Evolutionary conservation across 1,140 invertebrate genomes (phyloP).

Genomic region (Trialeurodes vaporariorum): DNA sequence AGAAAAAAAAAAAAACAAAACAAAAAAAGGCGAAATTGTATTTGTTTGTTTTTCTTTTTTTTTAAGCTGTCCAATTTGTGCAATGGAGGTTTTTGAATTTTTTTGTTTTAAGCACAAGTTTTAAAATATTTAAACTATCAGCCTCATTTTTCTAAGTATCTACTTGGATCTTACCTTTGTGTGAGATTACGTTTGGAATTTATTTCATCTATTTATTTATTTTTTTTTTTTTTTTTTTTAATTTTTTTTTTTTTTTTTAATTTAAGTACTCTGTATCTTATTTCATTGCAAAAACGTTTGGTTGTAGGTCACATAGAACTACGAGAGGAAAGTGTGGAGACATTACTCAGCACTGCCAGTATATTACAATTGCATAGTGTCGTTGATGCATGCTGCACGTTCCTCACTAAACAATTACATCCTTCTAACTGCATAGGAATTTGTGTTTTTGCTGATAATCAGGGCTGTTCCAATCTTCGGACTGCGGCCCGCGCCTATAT

Average conservation of each 20-base stretch:
- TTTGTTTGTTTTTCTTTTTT: no score
- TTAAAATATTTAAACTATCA: no score
- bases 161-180: no score
- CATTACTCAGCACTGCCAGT: conserved; percentile 71
- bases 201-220: no score
- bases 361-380: conserved; percentile 77
- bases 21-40: no score
- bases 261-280: conserved; percentile 1
- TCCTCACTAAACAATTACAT: conserved; percentile 78
- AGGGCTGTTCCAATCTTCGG: conserved; percentile 66
- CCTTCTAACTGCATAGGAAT: conserved; percentile 91
- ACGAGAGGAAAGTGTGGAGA: conserved; percentile 72
- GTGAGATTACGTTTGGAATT: no score
- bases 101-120: no score
- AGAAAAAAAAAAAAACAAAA: no score
- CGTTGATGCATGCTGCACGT: conserved; percentile 78
- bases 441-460: conserved; percentile 80
- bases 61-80: no score
- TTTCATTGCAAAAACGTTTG: conserved; percentile 15
- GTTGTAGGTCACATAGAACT: conserved; percentile 54
- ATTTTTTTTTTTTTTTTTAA: not conserved
- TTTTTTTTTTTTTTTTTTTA: no score
- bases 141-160: no score
- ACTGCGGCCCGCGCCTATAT: conserved; percentile 67
- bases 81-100: no score